Percentiles rank a stretch among this genome's conserved stretches.
Conservation (phyloP, 2,797 vertebrate species). For the Sebastolobus altivelis region DNA sequence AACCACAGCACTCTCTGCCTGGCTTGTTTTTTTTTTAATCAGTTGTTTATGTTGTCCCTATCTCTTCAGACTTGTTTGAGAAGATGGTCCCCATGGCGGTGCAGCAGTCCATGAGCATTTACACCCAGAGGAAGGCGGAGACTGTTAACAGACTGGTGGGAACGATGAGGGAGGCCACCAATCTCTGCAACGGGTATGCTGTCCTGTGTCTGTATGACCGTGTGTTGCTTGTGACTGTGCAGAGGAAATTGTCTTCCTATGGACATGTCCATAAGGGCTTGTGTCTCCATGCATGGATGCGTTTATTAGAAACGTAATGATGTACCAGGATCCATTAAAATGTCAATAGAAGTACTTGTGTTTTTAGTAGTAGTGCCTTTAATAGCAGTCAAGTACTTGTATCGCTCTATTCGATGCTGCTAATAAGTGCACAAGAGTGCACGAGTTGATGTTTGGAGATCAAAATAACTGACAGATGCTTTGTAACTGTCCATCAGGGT, state of each 20-base stretch:
- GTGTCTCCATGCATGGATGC: constrained; percentile 10
- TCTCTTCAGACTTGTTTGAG: constrained; percentile 93
- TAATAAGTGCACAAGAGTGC: background rate
- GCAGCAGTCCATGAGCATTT: constrained; percentile 91
- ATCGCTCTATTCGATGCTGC: background rate
- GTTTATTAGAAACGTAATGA: constrained; percentile 31
- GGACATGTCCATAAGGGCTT: constrained; percentile 17
- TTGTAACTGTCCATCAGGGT: constrained; percentile 83
- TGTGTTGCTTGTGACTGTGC: constrained; percentile 18
- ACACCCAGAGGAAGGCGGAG: constrained; percentile 93
- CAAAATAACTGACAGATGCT: constrained; percentile 6
- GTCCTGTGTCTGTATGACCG: background rate
- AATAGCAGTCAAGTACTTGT: background rate
- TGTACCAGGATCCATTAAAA: constrained; percentile 32
- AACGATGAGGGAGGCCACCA: constrained; percentile 96
- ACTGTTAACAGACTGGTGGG: constrained; percentile 94
- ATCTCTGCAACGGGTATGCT: constrained; percentile 94
- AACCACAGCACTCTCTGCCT: background rate
- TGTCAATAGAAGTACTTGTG: constrained; percentile 23
- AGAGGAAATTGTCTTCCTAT: background rate
- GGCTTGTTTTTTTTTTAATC: background rate
- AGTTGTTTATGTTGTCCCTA: background rate
- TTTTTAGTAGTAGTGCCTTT: constrained; percentile 6
- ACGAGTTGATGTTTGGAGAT: background rate
- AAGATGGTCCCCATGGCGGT: constrained; percentile 98